Conservation (phyloP, 2,797 vertebrate genomes). For the Acipenser oxyrinchus region DNA sequence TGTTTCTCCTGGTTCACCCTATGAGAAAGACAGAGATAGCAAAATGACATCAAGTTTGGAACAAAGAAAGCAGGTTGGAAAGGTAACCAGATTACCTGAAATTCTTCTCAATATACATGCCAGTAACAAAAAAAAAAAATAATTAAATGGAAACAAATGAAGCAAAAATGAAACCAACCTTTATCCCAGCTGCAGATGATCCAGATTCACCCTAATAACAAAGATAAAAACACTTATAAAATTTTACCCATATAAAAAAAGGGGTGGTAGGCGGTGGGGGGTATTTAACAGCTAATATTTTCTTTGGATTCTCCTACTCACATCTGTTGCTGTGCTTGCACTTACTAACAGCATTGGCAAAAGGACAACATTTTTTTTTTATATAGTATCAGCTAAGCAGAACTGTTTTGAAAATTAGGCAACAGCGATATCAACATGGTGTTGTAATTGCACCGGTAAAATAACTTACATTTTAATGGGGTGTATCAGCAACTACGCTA, state of each 20-base stretch:
- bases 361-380: constrained; percentile 1
- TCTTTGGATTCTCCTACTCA: too few relatives aligned
- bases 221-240: constrained; percentile 5
- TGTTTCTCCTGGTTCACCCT: constrained; percentile 95
- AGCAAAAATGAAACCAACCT: constrained; percentile 59
- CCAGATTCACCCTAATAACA: constrained; percentile 81
- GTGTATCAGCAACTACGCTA: constrained; percentile 12
- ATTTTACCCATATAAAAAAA: too few relatives aligned
- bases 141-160: background rate
- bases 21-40: constrained; percentile 27
- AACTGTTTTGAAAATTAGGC: background rate
- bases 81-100: too few relatives aligned
- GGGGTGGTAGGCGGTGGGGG: too few relatives aligned
- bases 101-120: background rate
- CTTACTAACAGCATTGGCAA: too few relatives aligned
- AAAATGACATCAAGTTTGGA: background rate
- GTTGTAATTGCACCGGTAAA: background rate
- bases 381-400: background rate
- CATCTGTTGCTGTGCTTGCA: too few relatives aligned
- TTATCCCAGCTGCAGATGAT: constrained; percentile 94
- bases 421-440: background rate
- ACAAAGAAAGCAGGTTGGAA: background rate
- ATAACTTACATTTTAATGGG: background rate
- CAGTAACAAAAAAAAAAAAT: background rate
- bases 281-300: background rate